Conservation (phyloP, 2,113 vertebrate genomes). For the Ptilonorhynchus violaceus region DNA sequence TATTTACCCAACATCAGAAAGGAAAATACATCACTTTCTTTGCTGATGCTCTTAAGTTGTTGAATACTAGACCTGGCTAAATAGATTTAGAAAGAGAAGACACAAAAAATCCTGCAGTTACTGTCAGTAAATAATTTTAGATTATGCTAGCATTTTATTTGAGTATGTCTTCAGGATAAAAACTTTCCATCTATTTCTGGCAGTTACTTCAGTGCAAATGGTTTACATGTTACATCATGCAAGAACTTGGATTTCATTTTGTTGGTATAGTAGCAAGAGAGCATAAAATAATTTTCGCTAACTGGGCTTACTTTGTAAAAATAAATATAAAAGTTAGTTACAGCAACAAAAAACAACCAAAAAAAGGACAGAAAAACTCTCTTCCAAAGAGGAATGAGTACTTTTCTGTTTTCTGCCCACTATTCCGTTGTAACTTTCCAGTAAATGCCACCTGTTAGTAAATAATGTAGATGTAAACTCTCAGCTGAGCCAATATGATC, state of each 20-base stretch:
- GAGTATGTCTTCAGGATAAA: constrained; percentile 32
- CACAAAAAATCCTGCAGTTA: not conserved
- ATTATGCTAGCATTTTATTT: constrained; percentile 27
- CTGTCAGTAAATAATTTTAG: constrained; percentile 31
- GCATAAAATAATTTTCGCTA: constrained; percentile 50
- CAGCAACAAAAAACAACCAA: constrained; percentile 9
- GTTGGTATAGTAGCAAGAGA: constrained; percentile 55
- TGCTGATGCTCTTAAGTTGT: not conserved
- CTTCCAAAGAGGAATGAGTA: not conserved
- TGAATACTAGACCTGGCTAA: not conserved
- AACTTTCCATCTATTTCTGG: constrained; percentile 49
- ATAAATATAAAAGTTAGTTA: constrained; percentile 23
- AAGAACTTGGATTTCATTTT: constrained; percentile 59
- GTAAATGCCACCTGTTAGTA: not conserved
- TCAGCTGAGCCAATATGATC: not conserved
- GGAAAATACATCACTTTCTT: not conserved
- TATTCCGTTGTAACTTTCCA: not conserved
- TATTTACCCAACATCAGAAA: not conserved
- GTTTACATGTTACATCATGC: constrained; percentile 65
- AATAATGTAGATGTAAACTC: not conserved
- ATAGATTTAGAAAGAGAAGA: not conserved
- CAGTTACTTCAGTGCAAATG: constrained; percentile 40
- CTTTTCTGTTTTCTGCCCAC: not conserved
- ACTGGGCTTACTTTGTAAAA: constrained; percentile 9
- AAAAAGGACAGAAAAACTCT: not conserved